A percentile compares a stretch with the other conserved stretches of the same genome.
These are phyloP conservation scores for Dromiciops gliroides DNA, from an alignment of 2,113 vertebrate genomes.

Conservation along the genomic window DNA sequence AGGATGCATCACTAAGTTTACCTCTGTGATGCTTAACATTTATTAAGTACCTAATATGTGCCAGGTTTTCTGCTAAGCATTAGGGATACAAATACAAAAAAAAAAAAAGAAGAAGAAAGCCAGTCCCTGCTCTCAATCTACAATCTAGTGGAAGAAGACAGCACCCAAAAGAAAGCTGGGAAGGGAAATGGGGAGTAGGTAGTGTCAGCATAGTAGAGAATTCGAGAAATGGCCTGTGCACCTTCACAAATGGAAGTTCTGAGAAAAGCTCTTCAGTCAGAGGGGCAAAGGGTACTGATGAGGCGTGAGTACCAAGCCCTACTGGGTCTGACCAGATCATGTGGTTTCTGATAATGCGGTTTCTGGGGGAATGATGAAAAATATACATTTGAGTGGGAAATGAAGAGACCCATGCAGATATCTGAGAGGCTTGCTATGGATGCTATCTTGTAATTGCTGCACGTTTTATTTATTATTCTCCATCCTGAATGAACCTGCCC, in stretches of 20 bases:
- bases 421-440: neutral
- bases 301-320: too few species aligned
- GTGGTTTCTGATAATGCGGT: neutral
- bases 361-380: neutral
- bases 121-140: neutral
- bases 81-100: too few species aligned
- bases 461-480: neutral
- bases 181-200: neutral
- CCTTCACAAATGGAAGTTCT: neutral
- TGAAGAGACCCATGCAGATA: neutral
- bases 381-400: neutral
- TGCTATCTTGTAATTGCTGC: neutral
- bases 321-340: neutral
- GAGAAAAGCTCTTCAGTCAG: neutral
- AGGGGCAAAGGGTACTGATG: neutral
- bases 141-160: neutral
- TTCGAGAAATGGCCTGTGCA: neutral
- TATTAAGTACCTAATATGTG: neutral
- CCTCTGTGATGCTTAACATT: neutral
- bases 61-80: too few species aligned
- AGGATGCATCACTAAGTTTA: neutral
- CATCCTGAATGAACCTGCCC: conserved; percentile 7
- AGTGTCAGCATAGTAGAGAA: neutral
- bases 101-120: too few species aligned
- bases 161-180: neutral